Evolutionary conservation across 2,113 vertebrate genomes (phyloP).

Genomic region (Corythornis cristatus): DNA sequence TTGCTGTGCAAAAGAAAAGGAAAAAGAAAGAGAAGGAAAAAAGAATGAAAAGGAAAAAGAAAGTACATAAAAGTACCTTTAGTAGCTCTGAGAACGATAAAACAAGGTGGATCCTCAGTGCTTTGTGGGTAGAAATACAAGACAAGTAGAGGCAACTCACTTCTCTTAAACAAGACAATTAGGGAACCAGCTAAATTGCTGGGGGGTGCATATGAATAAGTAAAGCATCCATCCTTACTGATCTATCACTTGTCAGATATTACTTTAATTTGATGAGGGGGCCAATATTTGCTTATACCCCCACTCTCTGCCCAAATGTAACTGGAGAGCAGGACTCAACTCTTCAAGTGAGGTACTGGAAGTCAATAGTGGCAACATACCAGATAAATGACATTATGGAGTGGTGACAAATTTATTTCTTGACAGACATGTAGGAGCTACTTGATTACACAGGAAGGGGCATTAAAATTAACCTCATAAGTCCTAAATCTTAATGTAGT

Average conservation of each 20-base stretch:
- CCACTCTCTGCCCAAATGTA: background rate
- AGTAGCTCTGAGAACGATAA: background rate
- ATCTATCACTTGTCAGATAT: constrained; percentile 39
- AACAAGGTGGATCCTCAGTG: background rate
- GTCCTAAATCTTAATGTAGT: background rate
- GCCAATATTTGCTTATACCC: background rate
- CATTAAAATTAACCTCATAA: background rate
- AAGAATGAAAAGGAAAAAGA: background rate
- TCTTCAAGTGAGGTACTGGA: background rate
- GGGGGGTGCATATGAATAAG: constrained; percentile 32
- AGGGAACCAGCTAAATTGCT: constrained; percentile 39
- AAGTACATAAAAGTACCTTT: background rate
- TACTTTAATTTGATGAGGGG: constrained; percentile 15
- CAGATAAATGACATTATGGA: background rate
- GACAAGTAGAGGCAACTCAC: background rate
- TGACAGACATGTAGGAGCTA: background rate
- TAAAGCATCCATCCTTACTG: constrained; percentile 8
- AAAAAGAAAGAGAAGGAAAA: background rate
- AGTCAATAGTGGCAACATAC: background rate
- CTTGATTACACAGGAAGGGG: background rate
- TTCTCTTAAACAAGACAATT: constrained; percentile 1
- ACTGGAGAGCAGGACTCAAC: background rate
- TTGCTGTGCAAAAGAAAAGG: background rate
- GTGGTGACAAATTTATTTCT: background rate
- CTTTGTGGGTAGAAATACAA: background rate